Conservation (phyloP, 2,888 invertebrate species). For the Tethea ocularis region DNA sequence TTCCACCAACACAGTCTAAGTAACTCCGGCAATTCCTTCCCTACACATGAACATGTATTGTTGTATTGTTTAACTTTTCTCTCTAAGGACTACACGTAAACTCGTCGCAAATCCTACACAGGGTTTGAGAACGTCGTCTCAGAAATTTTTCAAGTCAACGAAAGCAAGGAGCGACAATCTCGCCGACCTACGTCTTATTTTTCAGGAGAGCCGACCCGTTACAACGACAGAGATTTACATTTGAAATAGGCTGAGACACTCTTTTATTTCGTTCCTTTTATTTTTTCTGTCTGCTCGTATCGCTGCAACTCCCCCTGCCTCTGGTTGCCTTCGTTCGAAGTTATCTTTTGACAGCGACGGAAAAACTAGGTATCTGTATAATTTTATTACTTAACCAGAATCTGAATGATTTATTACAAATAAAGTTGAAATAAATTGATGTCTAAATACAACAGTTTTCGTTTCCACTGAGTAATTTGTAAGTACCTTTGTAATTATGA, state of each 20-base stretch:
- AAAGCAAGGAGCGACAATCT: constrained; percentile 70
- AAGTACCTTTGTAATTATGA: constrained; percentile 23
- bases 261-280: constrained; percentile 66
- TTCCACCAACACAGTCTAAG: constrained; percentile 24
- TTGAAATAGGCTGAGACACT: constrained; percentile 71
- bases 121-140: constrained; percentile 57
- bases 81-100: constrained; percentile 60
- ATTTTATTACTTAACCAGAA: constrained; percentile 30
- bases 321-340: constrained; percentile 10
- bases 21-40: constrained; percentile 45
- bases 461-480: constrained; percentile 31
- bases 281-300: constrained; percentile 52
- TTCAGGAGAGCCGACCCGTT: constrained; percentile 68
- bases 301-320: constrained; percentile 27
- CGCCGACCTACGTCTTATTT: constrained; percentile 73
- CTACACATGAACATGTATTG: constrained; percentile 45
- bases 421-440: constrained; percentile 27
- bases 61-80: constrained; percentile 66
- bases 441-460: constrained; percentile 23
- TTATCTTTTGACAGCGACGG: neutral
- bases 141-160: constrained; percentile 70
- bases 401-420: constrained; percentile 28
- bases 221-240: constrained; percentile 77
- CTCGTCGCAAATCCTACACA: constrained; percentile 66
- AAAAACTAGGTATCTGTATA: constrained; percentile 22